Evolutionary conservation across 2,113 vertebrate genomes (phyloP), one percentile per base, ranked within the genome.

Genomic region (Turnix velox): DNA sequence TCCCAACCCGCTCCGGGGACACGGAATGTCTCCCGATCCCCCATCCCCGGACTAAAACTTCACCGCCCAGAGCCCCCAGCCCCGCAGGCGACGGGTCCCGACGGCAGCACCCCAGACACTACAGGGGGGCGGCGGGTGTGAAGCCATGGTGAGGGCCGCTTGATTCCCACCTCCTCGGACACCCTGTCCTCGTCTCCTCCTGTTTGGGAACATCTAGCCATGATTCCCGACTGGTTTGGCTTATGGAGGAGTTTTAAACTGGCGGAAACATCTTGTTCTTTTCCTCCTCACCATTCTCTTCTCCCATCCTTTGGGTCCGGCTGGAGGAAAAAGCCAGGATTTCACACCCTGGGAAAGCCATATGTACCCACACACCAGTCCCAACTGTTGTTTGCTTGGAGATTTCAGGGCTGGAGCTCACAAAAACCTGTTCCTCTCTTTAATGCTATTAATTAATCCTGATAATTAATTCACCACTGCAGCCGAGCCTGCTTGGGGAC

Each of bases 271-370:
- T 7, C 18, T 37, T 43, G n/a, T 55, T 55, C 22, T 20, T 25
- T 48, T 20, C 18, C 22, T 46, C 35, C 31, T 5, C 6, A 12
- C 30, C 0, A 12, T 37, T 18, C 9, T 8, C 0, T 9, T 49
- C 42, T n/a, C 37, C 8, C 40, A 0, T 37, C 66, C 23, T 15
- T 28, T 1, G 22, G 37, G 18, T 12, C 65, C 5, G 66, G 43
- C 45, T 6, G 62, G 14, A 40, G 58, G 57, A 48, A 45, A 45
- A 48, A 62, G 14, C 17, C 3, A 5, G 40, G 57, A 28, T 55
- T 39, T 22, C 42, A 12, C 37, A 0, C 78, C 12, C 18, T 1
- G 23, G 12, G 10, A 9, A n/a, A 91, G 59, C 84, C 49, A 0
- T n/a, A 5, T 13, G 59, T 2, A 9, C 27, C 27, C 54, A 2